These are phyloP conservation scores for Romanomermis culicivorax DNA, from an alignment of 2,888 invertebrate genomes.

Conservation along the genomic window DNA sequence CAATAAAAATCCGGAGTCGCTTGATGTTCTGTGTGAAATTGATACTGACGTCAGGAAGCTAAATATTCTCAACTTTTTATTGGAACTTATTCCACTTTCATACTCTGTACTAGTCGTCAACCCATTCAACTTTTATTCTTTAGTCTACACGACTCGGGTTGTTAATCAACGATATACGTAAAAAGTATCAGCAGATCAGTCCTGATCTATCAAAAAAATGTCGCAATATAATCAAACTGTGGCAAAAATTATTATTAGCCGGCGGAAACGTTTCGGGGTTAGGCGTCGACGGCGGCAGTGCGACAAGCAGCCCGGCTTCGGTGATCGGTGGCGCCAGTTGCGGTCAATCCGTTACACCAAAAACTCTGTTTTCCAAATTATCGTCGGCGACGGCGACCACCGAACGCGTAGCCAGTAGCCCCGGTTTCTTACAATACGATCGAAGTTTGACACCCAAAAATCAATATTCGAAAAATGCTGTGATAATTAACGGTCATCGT, in stretches of 20 bases:
- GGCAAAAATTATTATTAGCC: conserved; percentile 4
- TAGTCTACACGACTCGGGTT: conserved; percentile 10
- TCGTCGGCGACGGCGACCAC: neutral
- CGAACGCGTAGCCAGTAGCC: neutral
- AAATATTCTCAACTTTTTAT: no score
- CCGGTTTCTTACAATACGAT: no score
- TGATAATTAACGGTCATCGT: no score
- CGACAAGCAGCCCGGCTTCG: neutral
- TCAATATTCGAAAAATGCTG: no score
- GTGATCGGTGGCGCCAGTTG: neutral
- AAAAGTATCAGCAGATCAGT: conserved; percentile 1
- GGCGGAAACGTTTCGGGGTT: neutral
- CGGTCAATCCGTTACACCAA: neutral
- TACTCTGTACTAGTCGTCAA: no score
- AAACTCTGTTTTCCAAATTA: neutral
- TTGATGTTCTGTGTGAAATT: no score
- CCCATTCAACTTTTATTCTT: conserved; percentile 1
- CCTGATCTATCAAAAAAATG: conserved; percentile 7
- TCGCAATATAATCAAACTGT: conserved; percentile 5
- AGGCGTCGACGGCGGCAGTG: neutral
- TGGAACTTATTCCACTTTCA: no score
- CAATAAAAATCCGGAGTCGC: no score
- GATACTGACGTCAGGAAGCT: no score
- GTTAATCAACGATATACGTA: conserved; percentile 9
- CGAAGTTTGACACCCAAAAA: no score